Base-by-base conservation (phyloP, 2,888 invertebrate genomes). In the Cabera pusaria region DNA sequence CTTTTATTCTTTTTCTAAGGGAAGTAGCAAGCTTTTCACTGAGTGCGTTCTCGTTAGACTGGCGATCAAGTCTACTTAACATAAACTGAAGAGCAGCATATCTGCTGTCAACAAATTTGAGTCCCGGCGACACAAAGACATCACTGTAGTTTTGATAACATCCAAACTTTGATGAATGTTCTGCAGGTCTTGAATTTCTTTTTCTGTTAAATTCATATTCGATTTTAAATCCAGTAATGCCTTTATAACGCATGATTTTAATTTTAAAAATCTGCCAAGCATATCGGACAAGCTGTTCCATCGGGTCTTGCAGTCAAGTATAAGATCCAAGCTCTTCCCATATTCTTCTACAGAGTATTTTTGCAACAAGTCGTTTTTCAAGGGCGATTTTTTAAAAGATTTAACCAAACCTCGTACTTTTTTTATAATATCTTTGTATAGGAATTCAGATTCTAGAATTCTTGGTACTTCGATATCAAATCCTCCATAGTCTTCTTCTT, bases 1-100 rank as follows among this genome's bases (percentile, higher is more conserved):
- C 14, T 31, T 31, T 31, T 14, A 21, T 31, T 31, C 29, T 29
- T 6, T 21, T 22, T 31, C 21, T 21, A 12, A 31, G 31, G 12
- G 21, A 31, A 14, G 21, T 21, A 31, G 31, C 31, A 21, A 21
- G 29, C 29, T 20, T 28, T 28, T 28, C 19, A 6, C 28, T 28
- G 24, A 24, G 24, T 24, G 10, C 24, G 19, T 19, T 4, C 14
- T 14, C n/a, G n/a, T n/a, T n/a, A n/a, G n/a, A n/a, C n/a, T n/a
- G n/a, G n/a, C n/a, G n/a, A n/a, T n/a, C n/a, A n/a, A n/a, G n/a
- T n/a, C n/a, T n/a, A n/a, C n/a, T n/a, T n/a, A n/a, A n/a, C n/a
- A n/a, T n/a, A n/a, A n/a, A n/a, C n/a, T n/a, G n/a, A n/a, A n/a
- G n/a, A n/a, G n/a, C n/a, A n/a, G n/a, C n/a, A n/a, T n/a, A n/a